Percentiles rank a stretch among this genome's conserved stretches.
Conservation (phyloP, 2,797 vertebrate species). For the Staurois parvus region DNA sequence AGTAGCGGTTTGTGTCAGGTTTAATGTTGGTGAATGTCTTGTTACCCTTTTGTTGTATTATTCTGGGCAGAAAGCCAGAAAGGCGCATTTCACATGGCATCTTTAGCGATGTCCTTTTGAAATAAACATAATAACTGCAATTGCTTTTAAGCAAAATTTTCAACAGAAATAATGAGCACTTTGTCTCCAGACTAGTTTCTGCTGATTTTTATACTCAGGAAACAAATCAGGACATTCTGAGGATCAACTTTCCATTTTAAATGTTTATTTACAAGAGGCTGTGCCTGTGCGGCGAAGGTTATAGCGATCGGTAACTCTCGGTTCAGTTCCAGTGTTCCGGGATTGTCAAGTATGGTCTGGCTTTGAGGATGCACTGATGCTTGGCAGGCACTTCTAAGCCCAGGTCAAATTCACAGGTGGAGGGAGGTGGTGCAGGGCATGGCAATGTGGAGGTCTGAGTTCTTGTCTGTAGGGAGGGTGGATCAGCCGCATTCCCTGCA, state of each 20-base stretch:
- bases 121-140: constrained; percentile 37
- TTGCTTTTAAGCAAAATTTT: not conserved
- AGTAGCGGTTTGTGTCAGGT: constrained; percentile 26
- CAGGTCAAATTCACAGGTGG: too few relatives aligned
- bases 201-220: not conserved
- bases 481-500: too few relatives aligned
- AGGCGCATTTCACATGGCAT: not conserved
- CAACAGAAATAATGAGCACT: not conserved
- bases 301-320: too few relatives aligned
- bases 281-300: not conserved
- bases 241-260: not conserved
- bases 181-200: not conserved
- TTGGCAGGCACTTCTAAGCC: too few relatives aligned
- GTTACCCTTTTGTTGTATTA: constrained; percentile 33
- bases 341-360: too few relatives aligned
- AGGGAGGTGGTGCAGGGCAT: too few relatives aligned
- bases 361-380: too few relatives aligned
- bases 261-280: not conserved
- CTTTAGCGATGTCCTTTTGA: constrained; percentile 12
- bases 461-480: too few relatives aligned
- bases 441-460: too few relatives aligned
- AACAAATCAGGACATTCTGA: not conserved
- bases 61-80: constrained; percentile 29
- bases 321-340: too few relatives aligned
- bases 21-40: constrained; percentile 25